Evolutionary conservation across 2,113 vertebrate genomes (phyloP).

Genomic region (Oreotrochilus melanogaster): DNA sequence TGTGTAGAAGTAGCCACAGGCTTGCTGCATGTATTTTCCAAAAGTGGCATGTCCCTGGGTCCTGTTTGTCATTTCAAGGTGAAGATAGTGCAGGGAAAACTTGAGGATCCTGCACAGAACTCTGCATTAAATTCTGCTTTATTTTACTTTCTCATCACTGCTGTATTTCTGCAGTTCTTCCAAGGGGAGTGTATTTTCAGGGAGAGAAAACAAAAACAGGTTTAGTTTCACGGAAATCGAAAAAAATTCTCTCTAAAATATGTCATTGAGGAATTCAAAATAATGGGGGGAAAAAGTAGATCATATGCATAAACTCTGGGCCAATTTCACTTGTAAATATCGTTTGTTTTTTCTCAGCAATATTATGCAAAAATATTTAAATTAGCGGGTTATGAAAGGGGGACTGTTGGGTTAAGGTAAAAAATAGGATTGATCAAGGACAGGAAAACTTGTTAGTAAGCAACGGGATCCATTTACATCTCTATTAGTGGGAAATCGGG

Average conservation of each 20-base stretch:
- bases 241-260: background rate
- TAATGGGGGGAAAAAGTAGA: background rate
- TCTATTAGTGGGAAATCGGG: background rate
- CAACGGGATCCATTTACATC: background rate
- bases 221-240: rapidly evolving
- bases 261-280: background rate
- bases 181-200: background rate
- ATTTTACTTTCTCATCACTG: background rate
- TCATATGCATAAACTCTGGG: background rate
- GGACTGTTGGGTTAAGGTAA: rapidly evolving
- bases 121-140: background rate
- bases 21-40: background rate
- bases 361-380: background rate
- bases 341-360: background rate
- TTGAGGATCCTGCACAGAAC: background rate
- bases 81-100: background rate
- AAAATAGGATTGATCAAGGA: background rate
- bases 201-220: background rate
- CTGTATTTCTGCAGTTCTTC: background rate
- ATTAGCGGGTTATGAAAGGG: background rate
- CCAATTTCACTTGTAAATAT: background rate
- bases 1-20: rapidly evolving
- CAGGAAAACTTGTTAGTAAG: background rate
- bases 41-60: background rate
- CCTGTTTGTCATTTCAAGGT: rapidly evolving